Evolutionary conservation across 2,888 invertebrate genomes (phyloP).

Genomic region (Slavum lentiscoides): DNA sequence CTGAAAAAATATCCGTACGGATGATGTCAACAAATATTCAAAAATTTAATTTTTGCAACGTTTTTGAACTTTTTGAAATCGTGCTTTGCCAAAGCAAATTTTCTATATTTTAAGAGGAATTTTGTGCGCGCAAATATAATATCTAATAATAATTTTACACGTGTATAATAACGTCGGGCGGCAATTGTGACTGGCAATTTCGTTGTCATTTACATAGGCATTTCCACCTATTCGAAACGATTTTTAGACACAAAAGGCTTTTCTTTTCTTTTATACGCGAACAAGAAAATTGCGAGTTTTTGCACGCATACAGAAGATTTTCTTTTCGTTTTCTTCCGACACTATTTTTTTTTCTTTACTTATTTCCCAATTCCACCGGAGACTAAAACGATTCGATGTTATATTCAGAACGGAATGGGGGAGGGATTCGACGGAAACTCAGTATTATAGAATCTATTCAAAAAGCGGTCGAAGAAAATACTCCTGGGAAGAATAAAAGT

Average conservation of each 20-base stretch:
- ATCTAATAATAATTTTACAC: too few relatives aligned
- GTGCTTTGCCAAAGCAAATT: too few relatives aligned
- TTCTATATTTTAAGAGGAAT: too few relatives aligned
- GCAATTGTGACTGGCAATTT: not conserved
- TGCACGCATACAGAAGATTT: not conserved
- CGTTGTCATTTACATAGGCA: not conserved
- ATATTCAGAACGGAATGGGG: not conserved
- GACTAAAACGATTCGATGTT: not conserved
- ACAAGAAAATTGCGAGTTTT: not conserved
- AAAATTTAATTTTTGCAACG: not conserved
- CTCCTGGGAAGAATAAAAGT: conserved; percentile 5
- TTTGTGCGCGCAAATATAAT: not conserved
- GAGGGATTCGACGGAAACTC: not conserved
- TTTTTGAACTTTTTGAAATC: too few relatives aligned
- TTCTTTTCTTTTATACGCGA: not conserved
- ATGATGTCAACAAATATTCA: not conserved
- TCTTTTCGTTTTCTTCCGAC: not conserved
- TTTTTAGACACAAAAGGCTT: not conserved
- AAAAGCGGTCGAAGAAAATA: conserved; percentile 12
- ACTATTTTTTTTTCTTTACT: not conserved
- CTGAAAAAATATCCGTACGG: not conserved
- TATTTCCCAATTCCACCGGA: not conserved
- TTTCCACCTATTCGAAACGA: not conserved
- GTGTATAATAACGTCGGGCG: not conserved
- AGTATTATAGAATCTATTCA: conserved; percentile 22